Percentiles rank a stretch among this genome's conserved stretches.
These are phyloP conservation scores for Oreochromis mossambicus DNA, from an alignment of 2,797 vertebrate species.

Conservation along the genomic window DNA sequence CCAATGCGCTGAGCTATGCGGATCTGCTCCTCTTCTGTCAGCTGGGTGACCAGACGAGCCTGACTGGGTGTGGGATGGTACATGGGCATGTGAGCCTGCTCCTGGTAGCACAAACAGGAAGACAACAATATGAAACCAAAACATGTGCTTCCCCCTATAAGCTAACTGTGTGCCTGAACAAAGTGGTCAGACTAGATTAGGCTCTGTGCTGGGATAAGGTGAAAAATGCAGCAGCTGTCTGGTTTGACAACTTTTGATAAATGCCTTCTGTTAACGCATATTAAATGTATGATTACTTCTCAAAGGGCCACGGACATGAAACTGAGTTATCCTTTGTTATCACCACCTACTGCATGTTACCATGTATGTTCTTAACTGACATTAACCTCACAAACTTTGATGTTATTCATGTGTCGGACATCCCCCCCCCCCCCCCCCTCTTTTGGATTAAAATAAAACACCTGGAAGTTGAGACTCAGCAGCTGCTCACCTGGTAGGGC, in stretches of 20 bases:
- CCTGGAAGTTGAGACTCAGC: not conserved
- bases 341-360: not conserved
- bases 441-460: not conserved
- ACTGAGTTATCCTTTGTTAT: not conserved
- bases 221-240: not conserved
- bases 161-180: not conserved
- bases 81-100: slow-evolving; percentile 79
- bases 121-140: not conserved
- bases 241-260: not conserved
- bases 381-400: not conserved
- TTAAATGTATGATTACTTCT: not conserved
- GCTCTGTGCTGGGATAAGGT: not conserved
- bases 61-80: slow-evolving; percentile 87
- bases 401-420: not conserved
- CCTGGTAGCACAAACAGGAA: slow-evolving; percentile 61
- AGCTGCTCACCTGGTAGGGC: slow-evolving; percentile 85
- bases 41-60: slow-evolving; percentile 83
- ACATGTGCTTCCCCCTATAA: not conserved
- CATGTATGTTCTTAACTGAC: not conserved
- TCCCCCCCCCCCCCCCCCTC: not conserved
- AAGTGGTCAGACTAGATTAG: not conserved
- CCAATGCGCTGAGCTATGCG: slow-evolving; percentile 87
- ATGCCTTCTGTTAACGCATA: not conserved
- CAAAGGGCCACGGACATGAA: not conserved
- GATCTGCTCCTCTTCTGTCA: slow-evolving; percentile 89